Evolutionary conservation across 1,140 invertebrate species (phyloP), one percentile per base, ranked within the genome.

Genomic region (Aphelenchoides fujianensis): DNA sequence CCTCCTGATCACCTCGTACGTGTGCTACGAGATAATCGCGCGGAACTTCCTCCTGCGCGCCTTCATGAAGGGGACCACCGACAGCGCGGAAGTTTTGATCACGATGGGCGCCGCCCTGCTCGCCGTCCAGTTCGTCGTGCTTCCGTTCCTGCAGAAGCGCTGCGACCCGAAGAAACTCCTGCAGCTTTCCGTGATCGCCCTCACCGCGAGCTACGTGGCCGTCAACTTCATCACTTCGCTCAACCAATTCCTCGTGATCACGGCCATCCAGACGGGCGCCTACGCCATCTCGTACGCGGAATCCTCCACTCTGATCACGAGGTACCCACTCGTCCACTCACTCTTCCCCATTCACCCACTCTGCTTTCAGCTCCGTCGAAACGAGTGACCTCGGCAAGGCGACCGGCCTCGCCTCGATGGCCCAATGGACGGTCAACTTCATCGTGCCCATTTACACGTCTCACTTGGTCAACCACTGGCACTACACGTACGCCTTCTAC

Each of bases 251-350:
- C 67, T 83, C 23, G 64, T 77, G 2, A 72, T 83, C 34, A 83
- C 81, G 9, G 81, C 81, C 31, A 36, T 83, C 3, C 81, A 83
- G 59, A 83, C 83, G 2, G 82, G 79, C 3, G 76, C 78, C 23
- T 84, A 83, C 57, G 81, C 81, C n/a, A 74, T 83, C 70, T 82
- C 81, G 1, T 83, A 84, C 63, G 81, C 81, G 9, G 81, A 83
- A 68, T 80, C 81, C 3, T 77, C 74, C 23, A 84, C 81, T 7
- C 82, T 82, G 66, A 82, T 83, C 36, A 83, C 81, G n/a, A 70
- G 72, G 81, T 83, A 69, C 64, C 74, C n/a, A n/a, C n/a, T n/a
- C n/a, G n/a, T n/a, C n/a, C n/a, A n/a, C n/a, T n/a, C n/a, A n/a
- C n/a, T n/a, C n/a, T n/a, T n/a, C n/a, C n/a, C n/a, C n/a, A 36